Evolutionary conservation across 2,797 vertebrate genomes (phyloP).

Genomic region (Channa striata): DNA sequence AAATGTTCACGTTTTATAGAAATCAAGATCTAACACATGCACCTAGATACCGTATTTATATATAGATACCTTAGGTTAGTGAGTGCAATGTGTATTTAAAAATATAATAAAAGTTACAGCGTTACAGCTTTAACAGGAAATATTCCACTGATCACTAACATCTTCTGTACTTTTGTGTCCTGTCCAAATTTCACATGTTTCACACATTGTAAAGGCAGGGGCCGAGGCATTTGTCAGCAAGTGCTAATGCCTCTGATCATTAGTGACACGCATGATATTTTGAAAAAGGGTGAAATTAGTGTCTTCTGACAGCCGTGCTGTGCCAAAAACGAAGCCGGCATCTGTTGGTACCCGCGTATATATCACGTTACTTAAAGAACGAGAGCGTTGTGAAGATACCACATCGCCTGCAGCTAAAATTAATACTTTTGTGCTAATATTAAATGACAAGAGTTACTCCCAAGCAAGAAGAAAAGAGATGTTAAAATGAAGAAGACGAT

Average conservation of each 20-base stretch:
- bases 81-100: too few species aligned
- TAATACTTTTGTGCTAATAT: conserved; percentile 66
- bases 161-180: too few species aligned
- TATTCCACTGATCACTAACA: too few species aligned
- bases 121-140: too few species aligned
- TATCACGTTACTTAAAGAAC: conserved; percentile 47
- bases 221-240: conserved; percentile 62
- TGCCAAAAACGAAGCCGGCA: conserved; percentile 50
- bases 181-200: conserved; percentile 17
- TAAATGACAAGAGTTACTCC: conserved; percentile 70
- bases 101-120: too few species aligned
- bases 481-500: conserved; percentile 56
- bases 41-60: neutral
- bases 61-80: too few species aligned
- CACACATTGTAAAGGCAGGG: conserved; percentile 50
- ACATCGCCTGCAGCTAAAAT: conserved; percentile 58
- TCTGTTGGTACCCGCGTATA: conserved; percentile 41
- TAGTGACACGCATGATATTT: conserved; percentile 74
- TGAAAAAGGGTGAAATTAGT: conserved; percentile 67
- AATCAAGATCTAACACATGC: neutral
- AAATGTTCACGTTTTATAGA: neutral
- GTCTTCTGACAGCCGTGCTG: conserved; percentile 62
- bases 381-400: conserved; percentile 54
- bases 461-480: conserved; percentile 49
- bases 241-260: conserved; percentile 67